A percentile compares a stretch with the other conserved stretches of the same genome.
Evolutionary conservation across 1,140 invertebrate genomes (phyloP).

Genomic region (Drosophila ercepeae): DNA sequence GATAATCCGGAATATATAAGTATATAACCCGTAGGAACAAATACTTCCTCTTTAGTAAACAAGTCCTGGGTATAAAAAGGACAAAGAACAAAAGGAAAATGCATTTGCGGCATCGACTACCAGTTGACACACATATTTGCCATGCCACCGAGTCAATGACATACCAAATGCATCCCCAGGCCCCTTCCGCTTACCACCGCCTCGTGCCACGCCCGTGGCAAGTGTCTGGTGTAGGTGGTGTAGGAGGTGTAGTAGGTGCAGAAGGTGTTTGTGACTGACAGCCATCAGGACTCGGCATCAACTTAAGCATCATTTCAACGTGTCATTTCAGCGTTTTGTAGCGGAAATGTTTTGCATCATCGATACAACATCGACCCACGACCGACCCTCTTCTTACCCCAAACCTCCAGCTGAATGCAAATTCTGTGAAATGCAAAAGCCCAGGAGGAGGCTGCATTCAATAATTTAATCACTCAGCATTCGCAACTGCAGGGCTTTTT

Average conservation of each 20-base stretch:
- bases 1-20: not conserved
- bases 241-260: not conserved
- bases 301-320: conserved; percentile 56
- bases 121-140: conserved; percentile 79
- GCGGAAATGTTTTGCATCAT: conserved; percentile 78
- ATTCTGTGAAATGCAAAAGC: not conserved
- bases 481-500: conserved; percentile 10
- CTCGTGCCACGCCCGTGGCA: conserved; percentile 5
- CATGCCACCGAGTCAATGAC: conserved; percentile 60
- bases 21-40: not conserved
- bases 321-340: conserved; percentile 76
- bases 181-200: not conserved
- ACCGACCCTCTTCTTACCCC: too few relatives aligned
- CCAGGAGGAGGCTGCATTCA: conserved; percentile 28
- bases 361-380: conserved; percentile 50
- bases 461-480: conserved; percentile 70
- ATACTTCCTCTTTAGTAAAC: not conserved
- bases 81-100: conserved; percentile 25
- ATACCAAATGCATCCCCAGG: conserved; percentile 24
- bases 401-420: too few relatives aligned
- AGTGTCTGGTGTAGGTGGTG: conserved; percentile 26
- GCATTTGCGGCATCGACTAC: conserved; percentile 67
- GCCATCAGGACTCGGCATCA: conserved; percentile 46
- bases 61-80: conserved; percentile 18
- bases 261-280: conserved; percentile 52